Conservation (phyloP, 2,113 vertebrate genomes). For the Epinephelus cyanopodus region DNA sequence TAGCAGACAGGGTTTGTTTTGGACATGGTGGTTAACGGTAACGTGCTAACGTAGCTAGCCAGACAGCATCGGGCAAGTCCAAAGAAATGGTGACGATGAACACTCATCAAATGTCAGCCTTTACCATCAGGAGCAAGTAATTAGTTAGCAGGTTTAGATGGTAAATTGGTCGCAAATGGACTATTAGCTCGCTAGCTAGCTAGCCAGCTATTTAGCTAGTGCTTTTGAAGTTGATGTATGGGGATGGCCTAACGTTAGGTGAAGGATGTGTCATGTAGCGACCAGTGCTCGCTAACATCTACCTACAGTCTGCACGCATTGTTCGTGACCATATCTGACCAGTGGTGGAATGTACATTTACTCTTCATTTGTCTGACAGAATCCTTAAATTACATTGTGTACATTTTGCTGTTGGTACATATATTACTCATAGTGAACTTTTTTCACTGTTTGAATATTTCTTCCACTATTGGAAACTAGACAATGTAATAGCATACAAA, state of each 20-base stretch:
- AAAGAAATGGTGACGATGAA: background rate
- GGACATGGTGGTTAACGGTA: conserved; percentile 43
- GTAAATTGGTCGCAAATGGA: background rate
- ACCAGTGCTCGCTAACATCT: background rate
- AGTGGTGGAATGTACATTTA: background rate
- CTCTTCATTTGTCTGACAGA: background rate
- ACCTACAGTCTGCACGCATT: background rate
- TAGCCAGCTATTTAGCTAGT: background rate
- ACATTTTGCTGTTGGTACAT: too few species aligned
- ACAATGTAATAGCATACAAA: too few species aligned
- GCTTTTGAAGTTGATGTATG: conserved; percentile 9
- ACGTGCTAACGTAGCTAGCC: conserved; percentile 47
- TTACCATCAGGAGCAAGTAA: background rate
- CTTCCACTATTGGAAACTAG: too few species aligned
- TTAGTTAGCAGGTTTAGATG: background rate
- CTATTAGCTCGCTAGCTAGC: background rate
- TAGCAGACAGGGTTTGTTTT: conserved; percentile 57
- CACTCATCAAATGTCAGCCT: background rate
- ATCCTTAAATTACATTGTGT: too few species aligned
- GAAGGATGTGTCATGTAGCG: conserved; percentile 6
- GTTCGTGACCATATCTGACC: background rate
- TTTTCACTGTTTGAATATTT: too few species aligned
- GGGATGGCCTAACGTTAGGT: too few species aligned
- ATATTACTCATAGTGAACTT: too few species aligned
- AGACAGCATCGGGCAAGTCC: background rate